A percentile compares a stretch with the other conserved stretches of the same genome.
phyloP scores from a whole-genome alignment of 2,113 vertebrate genomes.

The Myrmecobius fasciatus region DNA sequence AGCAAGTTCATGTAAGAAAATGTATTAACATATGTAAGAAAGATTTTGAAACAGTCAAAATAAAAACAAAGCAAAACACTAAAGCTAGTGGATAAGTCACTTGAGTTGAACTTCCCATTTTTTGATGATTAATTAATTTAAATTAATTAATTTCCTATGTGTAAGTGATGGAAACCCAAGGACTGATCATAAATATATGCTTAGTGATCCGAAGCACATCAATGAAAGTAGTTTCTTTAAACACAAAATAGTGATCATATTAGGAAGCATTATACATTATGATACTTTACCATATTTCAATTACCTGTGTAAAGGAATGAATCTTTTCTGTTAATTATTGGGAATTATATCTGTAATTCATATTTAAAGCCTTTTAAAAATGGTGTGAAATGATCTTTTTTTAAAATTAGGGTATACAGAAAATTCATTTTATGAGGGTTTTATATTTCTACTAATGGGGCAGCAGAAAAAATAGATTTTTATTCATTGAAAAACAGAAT shows the following conservation, averaged over 20 bases:
- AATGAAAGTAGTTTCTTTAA: neutral
- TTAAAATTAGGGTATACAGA: neutral
- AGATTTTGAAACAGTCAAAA: neutral
- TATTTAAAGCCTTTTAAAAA: neutral
- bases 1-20: neutral
- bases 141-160: too few relatives aligned
- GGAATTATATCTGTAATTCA: neutral
- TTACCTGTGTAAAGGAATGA: neutral
- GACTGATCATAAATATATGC: neutral
- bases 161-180: neutral
- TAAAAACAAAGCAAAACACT: neutral
- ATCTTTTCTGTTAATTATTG: neutral
- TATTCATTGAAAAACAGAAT: neutral
- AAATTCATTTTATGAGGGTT: neutral
- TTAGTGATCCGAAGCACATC: neutral
- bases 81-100: neutral
- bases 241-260: neutral
- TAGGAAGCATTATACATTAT: neutral
- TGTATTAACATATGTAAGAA: neutral
- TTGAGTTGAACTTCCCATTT: neutral
- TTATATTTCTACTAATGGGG: neutral
- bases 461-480: neutral
- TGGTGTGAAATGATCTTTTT: neutral
- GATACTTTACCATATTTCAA: neutral
- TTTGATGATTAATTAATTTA: accelerated